Evolutionary conservation across 2,113 vertebrate genomes (phyloP).

Genomic region (Heterocephalus glaber): DNA sequence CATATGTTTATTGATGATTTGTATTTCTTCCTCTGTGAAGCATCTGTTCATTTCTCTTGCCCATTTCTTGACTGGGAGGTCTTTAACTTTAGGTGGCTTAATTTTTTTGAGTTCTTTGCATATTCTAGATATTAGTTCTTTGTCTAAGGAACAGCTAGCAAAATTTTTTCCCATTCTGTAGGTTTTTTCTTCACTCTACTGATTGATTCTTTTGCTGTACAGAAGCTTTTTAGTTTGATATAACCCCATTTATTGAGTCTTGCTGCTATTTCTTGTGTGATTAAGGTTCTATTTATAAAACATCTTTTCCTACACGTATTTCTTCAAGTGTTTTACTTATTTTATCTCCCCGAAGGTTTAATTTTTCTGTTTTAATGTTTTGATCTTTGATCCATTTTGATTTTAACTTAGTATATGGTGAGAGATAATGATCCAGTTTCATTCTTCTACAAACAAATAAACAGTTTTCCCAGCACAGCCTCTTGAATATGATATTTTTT

Average conservation of each 20-base stretch:
- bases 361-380: background rate
- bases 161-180: background rate
- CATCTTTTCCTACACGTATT: background rate
- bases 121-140: too few species aligned
- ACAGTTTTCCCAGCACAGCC: background rate
- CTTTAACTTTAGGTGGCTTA: background rate
- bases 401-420: background rate
- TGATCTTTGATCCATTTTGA: background rate
- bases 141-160: background rate
- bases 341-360: background rate
- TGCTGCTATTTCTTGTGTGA: background rate
- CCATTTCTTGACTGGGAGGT: background rate
- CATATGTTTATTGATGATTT: too few species aligned
- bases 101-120: background rate
- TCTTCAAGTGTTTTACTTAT: background rate
- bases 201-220: background rate
- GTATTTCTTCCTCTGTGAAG: background rate
- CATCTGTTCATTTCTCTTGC: background rate
- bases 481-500: background rate
- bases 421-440: background rate
- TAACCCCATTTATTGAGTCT: background rate
- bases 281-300: background rate
- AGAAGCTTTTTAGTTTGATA: background rate
- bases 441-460: background rate
- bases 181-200: background rate